These are phyloP conservation scores for Oenanthe oenanthe DNA, from an alignment of 2,113 vertebrate species.

Conservation along the genomic window DNA sequence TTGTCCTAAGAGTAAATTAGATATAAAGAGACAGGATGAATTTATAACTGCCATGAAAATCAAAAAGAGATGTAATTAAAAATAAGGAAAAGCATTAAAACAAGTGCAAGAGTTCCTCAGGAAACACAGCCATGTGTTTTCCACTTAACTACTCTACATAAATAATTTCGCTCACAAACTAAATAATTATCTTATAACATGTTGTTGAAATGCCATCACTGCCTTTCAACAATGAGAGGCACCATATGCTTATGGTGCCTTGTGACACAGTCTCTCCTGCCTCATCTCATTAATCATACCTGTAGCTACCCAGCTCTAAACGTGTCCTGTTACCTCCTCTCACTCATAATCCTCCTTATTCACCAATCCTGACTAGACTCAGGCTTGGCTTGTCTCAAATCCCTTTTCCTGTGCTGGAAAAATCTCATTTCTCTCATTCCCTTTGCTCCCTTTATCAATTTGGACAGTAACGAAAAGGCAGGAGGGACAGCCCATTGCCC, in stretches of 20 bases:
- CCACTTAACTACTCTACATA: constrained; percentile 16
- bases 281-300: not conserved
- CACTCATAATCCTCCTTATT: not conserved
- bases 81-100: not conserved
- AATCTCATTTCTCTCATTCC: not conserved
- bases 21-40: not conserved
- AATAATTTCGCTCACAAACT: constrained; percentile 42
- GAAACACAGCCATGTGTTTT: constrained; percentile 46
- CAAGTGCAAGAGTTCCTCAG: not conserved
- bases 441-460: not conserved
- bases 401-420: not conserved
- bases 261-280: not conserved
- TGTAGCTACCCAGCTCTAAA: not conserved
- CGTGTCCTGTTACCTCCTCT: not conserved
- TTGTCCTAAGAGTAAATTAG: not conserved
- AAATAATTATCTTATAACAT: constrained; percentile 52
- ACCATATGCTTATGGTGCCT: accelerated
- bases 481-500: not conserved
- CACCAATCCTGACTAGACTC: not conserved
- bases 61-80: constrained; percentile 2
- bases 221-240: not conserved
- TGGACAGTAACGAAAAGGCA: not conserved
- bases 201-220: constrained; percentile 32
- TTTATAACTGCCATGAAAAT: not conserved
- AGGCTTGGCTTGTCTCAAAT: not conserved